A percentile compares a stretch with the other conserved stretches of the same genome.
Conservation (phyloP, 2,113 vertebrate species). For the Saccopteryx bilineata region DNA sequence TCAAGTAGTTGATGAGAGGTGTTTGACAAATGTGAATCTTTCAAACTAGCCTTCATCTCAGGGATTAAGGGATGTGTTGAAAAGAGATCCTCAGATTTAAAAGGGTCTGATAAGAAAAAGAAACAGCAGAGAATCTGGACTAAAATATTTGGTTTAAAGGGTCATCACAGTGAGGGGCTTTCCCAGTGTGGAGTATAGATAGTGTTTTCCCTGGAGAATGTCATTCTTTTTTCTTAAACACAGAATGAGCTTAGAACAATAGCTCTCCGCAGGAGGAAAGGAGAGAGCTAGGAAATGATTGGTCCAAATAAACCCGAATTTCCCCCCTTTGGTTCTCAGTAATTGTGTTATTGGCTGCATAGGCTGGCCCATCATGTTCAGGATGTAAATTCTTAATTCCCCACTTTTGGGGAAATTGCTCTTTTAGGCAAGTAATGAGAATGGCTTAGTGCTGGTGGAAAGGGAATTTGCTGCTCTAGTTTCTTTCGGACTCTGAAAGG, state of each 20-base stretch:
- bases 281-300: not conserved
- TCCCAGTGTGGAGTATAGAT: not conserved
- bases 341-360: not conserved
- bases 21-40: not conserved
- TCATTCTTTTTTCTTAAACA: not conserved
- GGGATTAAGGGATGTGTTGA: not conserved
- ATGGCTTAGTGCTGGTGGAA: not conserved
- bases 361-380: not conserved
- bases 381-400: not conserved
- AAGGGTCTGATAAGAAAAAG: not conserved
- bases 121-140: not conserved
- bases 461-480: not conserved
- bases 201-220: slow-evolving; percentile 1
- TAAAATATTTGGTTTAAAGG: not conserved
- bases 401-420: not conserved
- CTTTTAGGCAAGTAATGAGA: not conserved
- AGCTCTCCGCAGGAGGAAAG: not conserved
- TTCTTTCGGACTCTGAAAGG: not conserved
- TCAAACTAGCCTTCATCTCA: not conserved
- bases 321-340: not conserved
- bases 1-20: not conserved
- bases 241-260: not conserved
- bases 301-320: not conserved
- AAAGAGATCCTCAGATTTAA: not conserved
- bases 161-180: not conserved